Evolutionary conservation across 2,888 invertebrate species (phyloP).

Genomic region (Parelbella ahira): DNA sequence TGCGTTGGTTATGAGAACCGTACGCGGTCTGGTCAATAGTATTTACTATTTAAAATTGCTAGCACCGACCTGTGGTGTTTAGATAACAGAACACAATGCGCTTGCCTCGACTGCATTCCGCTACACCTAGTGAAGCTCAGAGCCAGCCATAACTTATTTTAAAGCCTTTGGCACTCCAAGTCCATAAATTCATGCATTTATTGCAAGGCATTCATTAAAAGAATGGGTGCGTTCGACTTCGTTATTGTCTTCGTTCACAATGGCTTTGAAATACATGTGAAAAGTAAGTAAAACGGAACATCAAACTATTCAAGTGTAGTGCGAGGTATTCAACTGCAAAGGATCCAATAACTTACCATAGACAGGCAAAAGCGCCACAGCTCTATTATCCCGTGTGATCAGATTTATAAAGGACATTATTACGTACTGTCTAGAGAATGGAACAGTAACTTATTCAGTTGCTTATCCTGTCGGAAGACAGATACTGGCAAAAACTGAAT

Average conservation of each 20-base stretch:
- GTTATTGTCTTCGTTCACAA: constrained; percentile 10
- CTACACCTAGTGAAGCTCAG: constrained; percentile 43
- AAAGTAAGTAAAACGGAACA: too few species aligned
- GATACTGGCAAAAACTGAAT: constrained; percentile 16
- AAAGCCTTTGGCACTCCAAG: constrained; percentile 39
- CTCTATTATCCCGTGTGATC: constrained; percentile 12
- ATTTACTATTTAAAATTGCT: constrained; percentile 29
- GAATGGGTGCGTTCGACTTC: constrained; percentile 3
- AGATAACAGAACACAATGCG: constrained; percentile 61
- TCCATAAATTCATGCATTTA: constrained; percentile 10
- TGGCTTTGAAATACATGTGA: neutral
- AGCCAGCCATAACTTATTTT: constrained; percentile 63
- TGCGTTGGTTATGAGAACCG: constrained; percentile 11
- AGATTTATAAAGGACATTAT: constrained; percentile 18
- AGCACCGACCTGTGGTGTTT: constrained; percentile 46
- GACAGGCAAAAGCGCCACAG: too few species aligned
- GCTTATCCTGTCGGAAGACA: constrained; percentile 15
- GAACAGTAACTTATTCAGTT: constrained; percentile 11
- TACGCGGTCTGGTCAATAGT: constrained; percentile 25
- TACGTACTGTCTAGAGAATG: constrained; percentile 6
- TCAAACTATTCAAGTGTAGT: too few species aligned
- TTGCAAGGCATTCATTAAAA: constrained; percentile 18
- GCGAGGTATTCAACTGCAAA: too few species aligned
- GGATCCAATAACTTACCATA: too few species aligned
- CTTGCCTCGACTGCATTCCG: constrained; percentile 54